Evolutionary conservation across 2,113 vertebrate genomes (phyloP), one percentile per base, ranked within the genome.

Genomic region (Synchiropus splendidus): DNA sequence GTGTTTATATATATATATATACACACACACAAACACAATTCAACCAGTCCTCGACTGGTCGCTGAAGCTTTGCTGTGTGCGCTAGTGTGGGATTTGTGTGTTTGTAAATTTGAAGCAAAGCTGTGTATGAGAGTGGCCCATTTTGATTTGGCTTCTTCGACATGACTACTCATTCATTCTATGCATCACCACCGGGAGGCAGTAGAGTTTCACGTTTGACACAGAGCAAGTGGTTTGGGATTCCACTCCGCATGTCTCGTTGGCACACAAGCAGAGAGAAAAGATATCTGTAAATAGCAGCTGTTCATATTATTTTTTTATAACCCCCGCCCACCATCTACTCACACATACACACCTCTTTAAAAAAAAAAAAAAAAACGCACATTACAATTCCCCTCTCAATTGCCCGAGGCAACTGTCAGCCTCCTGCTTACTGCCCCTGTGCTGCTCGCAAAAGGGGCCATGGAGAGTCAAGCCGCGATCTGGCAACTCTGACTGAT

Each of bases 241-340:
- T 66, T 81, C 64, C 43, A 43, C 61, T 51, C 65, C 59, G 42
- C 48, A 27, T 43, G 38, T 61, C 51, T 64, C 43, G 46, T 43
- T 48, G 42, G 50, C 48, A 46, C 50, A 42, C 55, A 50, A 47
- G 2, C 18, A 27, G 46, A 45, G 43, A 52, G 72, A 74, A 57
- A 51, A 40, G 18, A 60, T 77, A 68, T 81, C 80, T 83, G 70
- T 68, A 80, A 81, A 83, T 79, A 77, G 77, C 68, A 75, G 67
- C 56, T 57, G 60, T 44, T 56, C 57, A 43, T 61, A 61, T 67
- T 61, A 41, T 55, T 63, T 57, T 31, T 69, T 50, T 49, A 66
- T 61, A 46, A 45, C 33, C 16, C 31, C 12, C 21, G 39, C 12
- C n/a, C 17, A 2, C 11, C 40, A 32, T 43, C 16, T 32, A 33